These are phyloP conservation scores for Drosophila mojavensis DNA, from an alignment of 1,140 invertebrate species.

Conservation along the genomic window DNA sequence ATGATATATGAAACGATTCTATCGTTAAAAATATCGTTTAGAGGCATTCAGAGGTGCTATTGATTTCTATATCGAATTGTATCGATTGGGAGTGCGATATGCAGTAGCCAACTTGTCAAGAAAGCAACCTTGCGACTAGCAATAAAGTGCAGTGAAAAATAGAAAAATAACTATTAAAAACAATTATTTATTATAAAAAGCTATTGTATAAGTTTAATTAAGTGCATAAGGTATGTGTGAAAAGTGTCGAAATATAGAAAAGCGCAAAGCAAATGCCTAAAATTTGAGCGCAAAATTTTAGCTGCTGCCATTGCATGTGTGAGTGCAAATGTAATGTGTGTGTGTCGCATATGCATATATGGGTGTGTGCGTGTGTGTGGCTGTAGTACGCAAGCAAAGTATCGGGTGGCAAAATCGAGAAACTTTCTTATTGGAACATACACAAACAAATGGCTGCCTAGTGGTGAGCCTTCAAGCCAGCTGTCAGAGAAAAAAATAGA, in stretches of 20 bases:
- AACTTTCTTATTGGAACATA: constrained; percentile 74
- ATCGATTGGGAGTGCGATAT: constrained; percentile 46
- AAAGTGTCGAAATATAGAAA: constrained; percentile 22
- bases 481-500: constrained; percentile 21
- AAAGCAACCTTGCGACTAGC: constrained; percentile 70
- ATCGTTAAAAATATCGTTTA: background rate
- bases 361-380: background rate
- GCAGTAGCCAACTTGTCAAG: constrained; percentile 58
- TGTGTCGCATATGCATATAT: constrained; percentile 18
- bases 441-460: constrained; percentile 25
- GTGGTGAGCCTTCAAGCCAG: constrained; percentile 19
- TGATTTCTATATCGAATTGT: constrained; percentile 28
- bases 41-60: constrained; percentile 2
- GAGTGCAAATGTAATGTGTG: constrained; percentile 31
- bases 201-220: constrained; percentile 66
- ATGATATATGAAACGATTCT: background rate
- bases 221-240: constrained; percentile 62
- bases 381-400: constrained; percentile 70
- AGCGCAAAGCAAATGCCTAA: background rate
- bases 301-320: constrained; percentile 42
- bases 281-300: constrained; percentile 63
- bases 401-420: constrained; percentile 79
- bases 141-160: constrained; percentile 77
- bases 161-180: constrained; percentile 69
- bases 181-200: constrained; percentile 53